These are phyloP conservation scores for Acipenser transmontanus DNA, from an alignment of 2,797 vertebrate species.

Conservation along the genomic window DNA sequence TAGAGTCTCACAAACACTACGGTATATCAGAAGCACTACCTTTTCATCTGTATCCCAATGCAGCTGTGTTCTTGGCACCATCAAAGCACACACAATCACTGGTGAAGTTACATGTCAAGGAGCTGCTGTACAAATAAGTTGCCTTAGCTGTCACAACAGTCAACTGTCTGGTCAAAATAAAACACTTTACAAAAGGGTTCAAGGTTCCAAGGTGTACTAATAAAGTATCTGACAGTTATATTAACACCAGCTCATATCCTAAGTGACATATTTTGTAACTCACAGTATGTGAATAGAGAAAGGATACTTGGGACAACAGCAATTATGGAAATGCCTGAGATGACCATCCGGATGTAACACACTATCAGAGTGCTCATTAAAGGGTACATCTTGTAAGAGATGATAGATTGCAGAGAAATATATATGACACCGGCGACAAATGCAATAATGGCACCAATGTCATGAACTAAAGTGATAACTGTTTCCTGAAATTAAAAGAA, in stretches of 20 bases:
- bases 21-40: constrained; percentile 47
- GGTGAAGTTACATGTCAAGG: constrained; percentile 33
- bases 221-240: not conserved
- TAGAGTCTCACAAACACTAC: no score
- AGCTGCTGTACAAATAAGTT: constrained; percentile 10
- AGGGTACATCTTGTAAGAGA: constrained; percentile 64
- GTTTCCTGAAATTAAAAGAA: constrained; percentile 64
- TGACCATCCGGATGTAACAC: constrained; percentile 48
- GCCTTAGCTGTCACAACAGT: no score
- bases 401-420: constrained; percentile 63
- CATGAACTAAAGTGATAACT: constrained; percentile 59
- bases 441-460: constrained; percentile 75
- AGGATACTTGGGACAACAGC: constrained; percentile 87
- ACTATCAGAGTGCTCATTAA: constrained; percentile 51
- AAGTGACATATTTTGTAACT: not conserved
- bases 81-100: constrained; percentile 69
- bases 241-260: not conserved
- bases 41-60: constrained; percentile 62
- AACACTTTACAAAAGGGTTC: no score
- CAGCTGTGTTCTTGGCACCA: constrained; percentile 55
- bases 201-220: no score
- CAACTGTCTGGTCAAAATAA: no score
- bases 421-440: constrained; percentile 72
- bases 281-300: constrained; percentile 30
- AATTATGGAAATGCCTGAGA: constrained; percentile 57